Conservation (phyloP, 2,797 vertebrate species). For the Sebastes steindachneri region DNA sequence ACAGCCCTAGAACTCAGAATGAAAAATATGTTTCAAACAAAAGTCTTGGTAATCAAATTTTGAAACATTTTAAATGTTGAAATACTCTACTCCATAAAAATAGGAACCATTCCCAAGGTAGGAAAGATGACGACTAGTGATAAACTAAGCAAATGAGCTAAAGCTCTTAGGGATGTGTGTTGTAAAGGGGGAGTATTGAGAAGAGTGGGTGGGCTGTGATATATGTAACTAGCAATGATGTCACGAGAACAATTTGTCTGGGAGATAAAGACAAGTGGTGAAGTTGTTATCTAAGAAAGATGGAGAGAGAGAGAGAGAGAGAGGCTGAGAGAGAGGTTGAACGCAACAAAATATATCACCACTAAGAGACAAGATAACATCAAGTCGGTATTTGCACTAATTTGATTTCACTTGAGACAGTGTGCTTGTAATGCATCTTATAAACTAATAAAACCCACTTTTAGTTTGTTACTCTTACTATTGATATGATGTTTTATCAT, state of each 20-base stretch:
- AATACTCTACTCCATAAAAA: background rate
- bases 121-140: background rate
- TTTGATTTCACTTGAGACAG: background rate
- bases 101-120: background rate
- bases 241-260: constrained; percentile 55
- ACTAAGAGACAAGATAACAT: constrained; percentile 22
- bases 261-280: constrained; percentile 44
- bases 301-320: background rate
- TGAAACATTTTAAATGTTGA: background rate
- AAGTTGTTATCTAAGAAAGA: constrained; percentile 53
- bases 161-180: constrained; percentile 33
- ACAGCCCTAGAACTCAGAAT: background rate
- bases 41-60: background rate
- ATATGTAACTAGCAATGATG: constrained; percentile 54
- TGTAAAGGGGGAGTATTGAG: constrained; percentile 15
- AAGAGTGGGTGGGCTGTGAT: constrained; percentile 54
- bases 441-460: background rate
- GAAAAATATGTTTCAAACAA: background rate
- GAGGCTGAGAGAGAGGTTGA: background rate
- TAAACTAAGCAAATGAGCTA: constrained; percentile 14
- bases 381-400: background rate
- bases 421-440: background rate
- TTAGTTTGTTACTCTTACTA: background rate
- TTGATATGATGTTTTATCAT: background rate
- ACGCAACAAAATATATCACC: constrained; percentile 32